Conservation (phyloP, 1,140 invertebrate genomes). For the Aphaenogaster ashmeadi region DNA sequence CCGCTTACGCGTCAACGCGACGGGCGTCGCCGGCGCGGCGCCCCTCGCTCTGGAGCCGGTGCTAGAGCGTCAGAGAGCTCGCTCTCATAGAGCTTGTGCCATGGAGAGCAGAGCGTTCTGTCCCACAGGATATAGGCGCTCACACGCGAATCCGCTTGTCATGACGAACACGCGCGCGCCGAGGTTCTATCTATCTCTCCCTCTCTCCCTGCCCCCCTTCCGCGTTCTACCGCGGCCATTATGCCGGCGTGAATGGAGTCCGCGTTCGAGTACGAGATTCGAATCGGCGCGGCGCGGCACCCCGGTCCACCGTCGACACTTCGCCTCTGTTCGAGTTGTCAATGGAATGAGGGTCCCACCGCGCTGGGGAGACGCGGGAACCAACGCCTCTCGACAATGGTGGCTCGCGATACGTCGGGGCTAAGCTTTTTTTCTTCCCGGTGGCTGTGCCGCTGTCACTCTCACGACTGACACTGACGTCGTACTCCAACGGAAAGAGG, state of each 20-base stretch:
- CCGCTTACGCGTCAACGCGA: conserved; percentile 72
- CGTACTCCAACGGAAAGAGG: conserved; percentile 63
- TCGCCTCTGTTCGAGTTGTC: conserved; percentile 77
- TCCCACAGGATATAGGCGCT: conserved; percentile 48
- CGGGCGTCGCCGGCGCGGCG: conserved; percentile 51
- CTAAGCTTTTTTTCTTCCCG: conserved; percentile 63
- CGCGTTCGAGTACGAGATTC: conserved; percentile 78
- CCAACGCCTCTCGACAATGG: conserved; percentile 72
- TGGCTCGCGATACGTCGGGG: conserved; percentile 56
- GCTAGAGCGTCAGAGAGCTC: conserved; percentile 55
- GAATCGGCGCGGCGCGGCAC: conserved; percentile 67
- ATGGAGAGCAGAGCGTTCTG: conserved; percentile 11
- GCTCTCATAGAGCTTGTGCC: conserved; percentile 2
- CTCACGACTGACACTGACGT: conserved; percentile 65
- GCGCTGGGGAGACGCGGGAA: conserved; percentile 45
- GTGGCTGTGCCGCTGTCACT: conserved; percentile 62
- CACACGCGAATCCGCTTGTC: conserved; percentile 54
- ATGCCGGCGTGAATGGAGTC: conserved; percentile 75
- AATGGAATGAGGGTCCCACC: conserved; percentile 65
- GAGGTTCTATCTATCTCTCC: conserved; percentile 65
- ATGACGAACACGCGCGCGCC: conserved; percentile 25
- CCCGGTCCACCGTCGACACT: conserved; percentile 75
- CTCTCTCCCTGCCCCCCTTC: conserved; percentile 58
- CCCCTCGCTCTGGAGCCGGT: conserved; percentile 9
- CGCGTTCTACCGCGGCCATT: conserved; percentile 61